Base-by-base conservation (phyloP, 2,797 vertebrate species). In the Lagorchestes hirsutus region DNA sequence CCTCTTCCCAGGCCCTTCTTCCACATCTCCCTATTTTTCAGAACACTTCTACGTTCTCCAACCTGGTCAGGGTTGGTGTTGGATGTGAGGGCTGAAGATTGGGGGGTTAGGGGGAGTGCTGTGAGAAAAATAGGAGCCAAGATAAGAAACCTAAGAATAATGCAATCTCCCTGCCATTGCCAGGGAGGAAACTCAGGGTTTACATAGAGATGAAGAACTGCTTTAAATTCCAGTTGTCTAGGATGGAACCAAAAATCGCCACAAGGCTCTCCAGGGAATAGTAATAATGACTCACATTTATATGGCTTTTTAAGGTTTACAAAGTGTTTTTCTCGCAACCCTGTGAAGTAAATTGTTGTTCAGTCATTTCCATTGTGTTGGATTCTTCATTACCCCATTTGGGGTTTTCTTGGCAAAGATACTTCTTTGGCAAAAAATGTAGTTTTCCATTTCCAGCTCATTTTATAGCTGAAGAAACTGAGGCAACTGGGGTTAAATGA, bases 271-370 rank as follows among this genome's bases (percentile, higher is more conserved):
- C 90, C 92, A 95, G 59, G 13, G 74, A 29, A 50, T 31, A 18
- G 28, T 90, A 28, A 31, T 11, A 34, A 24, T 58, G 40, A 29
- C 11, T 52, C 11, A 57, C 67, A 74, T 74, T 40, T 74, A 40
- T 74, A 40, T 74, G 67, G 8, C 18, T 74, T 40, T 40, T 74
- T 40, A 74, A 74, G 67, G 18, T 87, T 95, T 95, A 74, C 3
- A 91, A 14, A 54, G 40, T 52, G 58, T 54, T 82, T 22, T 10
- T 82, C 54, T 3, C 4, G 52, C 54, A 40, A 91, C 46, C 92
- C 82, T 93, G 24, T 92, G 87, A n/a, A 56, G 31, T 50, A 55
- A 93, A 34, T 90, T 57, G 91, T 91, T 67, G 59, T 91, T 55
- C 96, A 59, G 31, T 12, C 18, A 40, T 90, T 62, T 95, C 28